These are phyloP conservation scores for Bucorvus abyssinicus DNA, from an alignment of 2,797 vertebrate species.

Conservation along the genomic window DNA sequence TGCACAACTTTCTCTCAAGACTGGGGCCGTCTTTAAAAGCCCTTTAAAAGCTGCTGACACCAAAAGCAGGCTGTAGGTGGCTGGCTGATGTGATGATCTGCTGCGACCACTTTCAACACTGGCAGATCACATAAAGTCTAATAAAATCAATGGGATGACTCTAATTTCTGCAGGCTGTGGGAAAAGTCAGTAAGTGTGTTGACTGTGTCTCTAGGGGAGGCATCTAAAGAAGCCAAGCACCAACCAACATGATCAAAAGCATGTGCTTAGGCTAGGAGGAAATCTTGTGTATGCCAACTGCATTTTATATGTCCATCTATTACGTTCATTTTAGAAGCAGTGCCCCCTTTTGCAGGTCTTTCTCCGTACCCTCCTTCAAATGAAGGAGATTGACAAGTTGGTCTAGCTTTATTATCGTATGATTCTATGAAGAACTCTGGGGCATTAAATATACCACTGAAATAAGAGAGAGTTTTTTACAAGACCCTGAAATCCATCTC, in stretches of 20 bases:
- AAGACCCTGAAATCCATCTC: not conserved
- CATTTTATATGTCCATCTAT: not conserved
- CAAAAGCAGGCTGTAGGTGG: not conserved
- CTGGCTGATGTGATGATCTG: not conserved
- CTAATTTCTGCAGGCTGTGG: not conserved
- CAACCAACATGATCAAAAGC: not conserved
- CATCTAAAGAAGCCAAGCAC: not conserved
- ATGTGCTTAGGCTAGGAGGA: not conserved
- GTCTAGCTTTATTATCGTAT: not conserved
- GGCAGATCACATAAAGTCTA: not conserved
- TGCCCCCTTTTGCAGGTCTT: not conserved
- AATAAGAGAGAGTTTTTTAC: not conserved
- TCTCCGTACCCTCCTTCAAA: not conserved
- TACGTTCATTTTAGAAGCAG: not conserved
- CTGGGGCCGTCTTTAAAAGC: not conserved
- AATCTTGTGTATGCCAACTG: not conserved
- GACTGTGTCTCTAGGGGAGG: not conserved
- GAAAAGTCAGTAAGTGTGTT: not conserved
- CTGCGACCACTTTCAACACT: not conserved
- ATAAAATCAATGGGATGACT: not conserved
- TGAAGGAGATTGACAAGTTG: not conserved
- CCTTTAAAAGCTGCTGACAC: not conserved
- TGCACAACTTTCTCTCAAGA: not conserved
- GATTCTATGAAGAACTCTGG: not conserved
- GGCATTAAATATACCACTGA: not conserved